These are phyloP conservation scores for Pseudochirops cupreus DNA, from an alignment of 2,797 vertebrate species.

Conservation along the genomic window DNA sequence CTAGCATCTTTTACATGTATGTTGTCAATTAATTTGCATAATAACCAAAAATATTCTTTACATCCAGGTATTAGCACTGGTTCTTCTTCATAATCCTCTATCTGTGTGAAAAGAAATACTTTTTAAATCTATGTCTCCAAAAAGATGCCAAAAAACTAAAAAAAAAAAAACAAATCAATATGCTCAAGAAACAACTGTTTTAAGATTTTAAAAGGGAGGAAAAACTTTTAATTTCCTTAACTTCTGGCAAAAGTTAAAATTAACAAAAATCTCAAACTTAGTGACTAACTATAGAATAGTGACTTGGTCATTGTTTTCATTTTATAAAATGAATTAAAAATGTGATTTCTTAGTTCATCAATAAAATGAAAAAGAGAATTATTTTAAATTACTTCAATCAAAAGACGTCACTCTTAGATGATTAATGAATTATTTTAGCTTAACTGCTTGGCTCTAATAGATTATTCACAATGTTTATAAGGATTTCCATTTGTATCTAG, in stretches of 20 bases:
- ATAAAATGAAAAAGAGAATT: not conserved
- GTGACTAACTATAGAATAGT: not conserved
- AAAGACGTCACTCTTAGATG: not conserved
- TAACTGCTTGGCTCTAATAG: not conserved
- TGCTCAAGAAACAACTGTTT: slow-evolving; percentile 22
- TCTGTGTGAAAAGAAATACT: slow-evolving; percentile 84
- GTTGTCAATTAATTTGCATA: slow-evolving; percentile 99
- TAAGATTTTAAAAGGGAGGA: slow-evolving; percentile 7
- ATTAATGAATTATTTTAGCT: not conserved
- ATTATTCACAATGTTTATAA: not conserved
- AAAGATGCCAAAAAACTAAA: slow-evolving; percentile 16
- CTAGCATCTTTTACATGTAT: slow-evolving; percentile 99
- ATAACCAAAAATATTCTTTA: slow-evolving; percentile 99
- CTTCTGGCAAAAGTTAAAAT: slow-evolving; percentile 54
- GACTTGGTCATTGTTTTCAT: not conserved
- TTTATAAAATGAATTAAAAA: not conserved
- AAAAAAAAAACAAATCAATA: slow-evolving; percentile 16
- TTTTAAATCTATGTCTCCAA: slow-evolving; percentile 41
- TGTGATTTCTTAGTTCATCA: not conserved
- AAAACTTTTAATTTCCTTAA: not conserved
- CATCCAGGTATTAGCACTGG: slow-evolving; percentile 94
- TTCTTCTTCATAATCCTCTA: slow-evolving; percentile 98
- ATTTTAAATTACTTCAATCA: not conserved
- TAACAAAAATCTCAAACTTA: slow-evolving; percentile 32
- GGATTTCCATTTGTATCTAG: not conserved